Conservation (phyloP, 1,140 invertebrate genomes). For the Philotrypesis tridentata region DNA sequence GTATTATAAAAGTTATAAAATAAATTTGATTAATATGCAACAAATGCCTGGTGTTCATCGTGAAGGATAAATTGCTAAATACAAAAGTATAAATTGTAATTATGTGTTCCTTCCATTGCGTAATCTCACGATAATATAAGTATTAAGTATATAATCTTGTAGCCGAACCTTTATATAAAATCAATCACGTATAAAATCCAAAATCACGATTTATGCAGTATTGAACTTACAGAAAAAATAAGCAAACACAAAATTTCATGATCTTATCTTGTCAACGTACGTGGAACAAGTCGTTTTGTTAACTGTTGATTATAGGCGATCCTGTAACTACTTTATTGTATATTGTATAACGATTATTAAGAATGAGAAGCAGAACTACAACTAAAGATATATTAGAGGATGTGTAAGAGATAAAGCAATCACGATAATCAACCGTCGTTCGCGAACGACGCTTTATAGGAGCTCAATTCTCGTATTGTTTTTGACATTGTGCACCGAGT, state of each 20-base stretch:
- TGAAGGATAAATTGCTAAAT: not conserved
- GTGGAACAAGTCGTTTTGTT: slow-evolving; percentile 14
- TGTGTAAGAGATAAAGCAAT: not conserved
- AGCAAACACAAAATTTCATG: slow-evolving; percentile 7
- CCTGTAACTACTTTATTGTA: slow-evolving; percentile 25
- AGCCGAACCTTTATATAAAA: slow-evolving; percentile 21
- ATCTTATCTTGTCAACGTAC: slow-evolving; percentile 1
- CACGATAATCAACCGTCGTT: slow-evolving; percentile 28
- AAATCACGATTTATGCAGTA: slow-evolving; percentile 8
- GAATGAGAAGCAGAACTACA: not conserved
- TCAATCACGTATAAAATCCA: not conserved
- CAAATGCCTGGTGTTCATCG: not conserved
- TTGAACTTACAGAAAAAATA: not conserved
- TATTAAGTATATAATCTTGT: slow-evolving; percentile 34
- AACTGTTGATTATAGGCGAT: not conserved
- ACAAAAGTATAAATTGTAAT: not conserved
- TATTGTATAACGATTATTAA: slow-evolving; percentile 9
- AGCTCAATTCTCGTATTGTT: slow-evolving; percentile 53
- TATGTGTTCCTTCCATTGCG: slow-evolving; percentile 6
- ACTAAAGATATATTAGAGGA: slow-evolving; percentile 37
- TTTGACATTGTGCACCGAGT: slow-evolving; percentile 48
- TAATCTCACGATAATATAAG: slow-evolving; percentile 21
- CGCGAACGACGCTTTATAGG: slow-evolving; percentile 26
- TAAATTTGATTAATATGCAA: not conserved
- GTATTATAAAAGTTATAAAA: not conserved